Percentiles rank a stretch among this genome's conserved stretches.
These are phyloP conservation scores for Meiosimyza platycephala DNA, from an alignment of 2,888 invertebrate species.

Conservation along the genomic window DNA sequence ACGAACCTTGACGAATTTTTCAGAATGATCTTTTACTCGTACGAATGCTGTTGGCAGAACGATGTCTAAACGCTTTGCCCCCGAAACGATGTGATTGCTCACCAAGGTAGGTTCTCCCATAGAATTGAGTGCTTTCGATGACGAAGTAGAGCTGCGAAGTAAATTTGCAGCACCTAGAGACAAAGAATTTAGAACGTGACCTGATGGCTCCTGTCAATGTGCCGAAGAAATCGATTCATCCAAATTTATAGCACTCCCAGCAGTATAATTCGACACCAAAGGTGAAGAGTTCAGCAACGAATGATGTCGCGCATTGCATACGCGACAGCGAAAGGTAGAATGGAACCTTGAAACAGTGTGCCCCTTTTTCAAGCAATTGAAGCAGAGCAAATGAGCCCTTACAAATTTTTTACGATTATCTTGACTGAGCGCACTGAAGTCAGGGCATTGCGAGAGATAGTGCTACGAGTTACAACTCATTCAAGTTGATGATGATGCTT, in stretches of 20 bases:
- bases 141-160: too few relatives aligned
- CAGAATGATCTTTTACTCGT: neutral
- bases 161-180: neutral
- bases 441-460: neutral
- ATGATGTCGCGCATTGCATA: neutral
- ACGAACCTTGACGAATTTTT: slow-evolving; percentile 13
- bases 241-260: too few relatives aligned
- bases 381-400: too few relatives aligned
- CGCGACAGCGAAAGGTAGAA: neutral
- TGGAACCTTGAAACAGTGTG: too few relatives aligned
- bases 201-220: too few relatives aligned
- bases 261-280: too few relatives aligned
- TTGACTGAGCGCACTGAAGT: slow-evolving; percentile 5
- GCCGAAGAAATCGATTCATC: too few relatives aligned
- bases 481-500: neutral
- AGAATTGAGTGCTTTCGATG: too few relatives aligned
- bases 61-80: too few relatives aligned
- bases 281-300: neutral
- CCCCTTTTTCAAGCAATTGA: too few relatives aligned
- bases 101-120: neutral
- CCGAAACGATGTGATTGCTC: slow-evolving; percentile 6
- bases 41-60: slow-evolving; percentile 10
- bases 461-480: neutral
- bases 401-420: neutral
- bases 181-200: too few relatives aligned